phyloP scores from a whole-genome alignment of 2,888 invertebrate genomes.

The Oxyteleia sp. region DNA sequence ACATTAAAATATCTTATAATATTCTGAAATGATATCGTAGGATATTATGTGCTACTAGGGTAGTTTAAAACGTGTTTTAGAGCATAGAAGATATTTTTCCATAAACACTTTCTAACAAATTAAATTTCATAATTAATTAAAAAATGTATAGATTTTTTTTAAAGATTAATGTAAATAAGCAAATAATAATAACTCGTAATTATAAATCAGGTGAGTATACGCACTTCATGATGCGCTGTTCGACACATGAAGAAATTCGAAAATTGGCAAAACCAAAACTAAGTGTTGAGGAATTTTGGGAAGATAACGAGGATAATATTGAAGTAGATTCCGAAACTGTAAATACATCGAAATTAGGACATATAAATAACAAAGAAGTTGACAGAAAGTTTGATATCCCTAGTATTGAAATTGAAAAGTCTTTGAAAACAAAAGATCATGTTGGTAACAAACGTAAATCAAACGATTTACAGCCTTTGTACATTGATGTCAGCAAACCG shows the following conservation, averaged over 20 bases:
- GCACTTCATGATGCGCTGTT: slow-evolving; percentile 82
- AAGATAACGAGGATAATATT: slow-evolving; percentile 77
- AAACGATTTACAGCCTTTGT: slow-evolving; percentile 11
- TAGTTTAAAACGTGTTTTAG: too few species aligned
- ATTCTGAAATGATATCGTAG: too few species aligned
- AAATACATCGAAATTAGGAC: neutral
- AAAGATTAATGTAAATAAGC: too few species aligned
- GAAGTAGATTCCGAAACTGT: slow-evolving; percentile 22
- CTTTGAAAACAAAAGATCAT: neutral
- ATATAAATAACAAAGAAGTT: neutral
- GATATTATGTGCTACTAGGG: too few species aligned
- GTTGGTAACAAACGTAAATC: neutral
- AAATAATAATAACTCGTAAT: too few species aligned
- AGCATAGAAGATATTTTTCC: too few species aligned
- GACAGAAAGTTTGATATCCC: neutral
- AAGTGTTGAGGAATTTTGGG: slow-evolving; percentile 82
- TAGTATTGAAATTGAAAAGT: slow-evolving; percentile 5
- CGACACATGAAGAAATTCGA: slow-evolving; percentile 81
- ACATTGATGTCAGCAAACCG: slow-evolving; percentile 15
- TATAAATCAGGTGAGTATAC: slow-evolving; percentile 81
- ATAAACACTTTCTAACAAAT: too few species aligned
- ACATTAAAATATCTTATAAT: too few species aligned
- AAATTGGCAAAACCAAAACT: slow-evolving; percentile 75
- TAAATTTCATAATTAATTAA: too few species aligned
- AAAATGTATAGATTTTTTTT: too few species aligned